phyloP scores from a whole-genome alignment of 1,140 invertebrate species.

The Macrocentrus cingulum region DNA sequence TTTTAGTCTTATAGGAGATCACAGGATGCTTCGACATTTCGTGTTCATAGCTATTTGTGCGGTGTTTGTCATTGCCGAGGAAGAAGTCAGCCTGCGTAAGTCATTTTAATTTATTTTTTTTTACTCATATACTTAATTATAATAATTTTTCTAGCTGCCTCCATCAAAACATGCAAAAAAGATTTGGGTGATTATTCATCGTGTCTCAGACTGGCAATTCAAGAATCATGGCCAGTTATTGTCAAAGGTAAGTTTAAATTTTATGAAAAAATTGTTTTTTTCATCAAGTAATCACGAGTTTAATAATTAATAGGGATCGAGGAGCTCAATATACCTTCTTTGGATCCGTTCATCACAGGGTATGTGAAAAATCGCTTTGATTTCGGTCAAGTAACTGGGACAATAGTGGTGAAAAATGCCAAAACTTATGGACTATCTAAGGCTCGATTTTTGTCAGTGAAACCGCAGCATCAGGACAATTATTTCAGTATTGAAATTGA shows the following conservation, averaged over 20 bases:
- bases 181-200: conserved; percentile 47
- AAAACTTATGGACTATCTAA: conserved; percentile 56
- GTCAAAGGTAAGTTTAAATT: conserved; percentile 41
- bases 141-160: conserved; percentile 28
- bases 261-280: too few species aligned
- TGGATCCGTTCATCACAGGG: conserved; percentile 60
- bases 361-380: conserved; percentile 53
- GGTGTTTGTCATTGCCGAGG: conserved; percentile 23
- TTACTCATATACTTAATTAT: neutral
- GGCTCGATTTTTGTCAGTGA: conserved; percentile 57
- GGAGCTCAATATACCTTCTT: conserved; percentile 52
- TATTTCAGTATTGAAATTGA: conserved; percentile 61
- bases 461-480: conserved; percentile 58
- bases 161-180: conserved; percentile 47
- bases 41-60: conserved; percentile 25
- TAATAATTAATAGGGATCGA: conserved; percentile 51
- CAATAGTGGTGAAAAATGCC: conserved; percentile 53
- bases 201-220: conserved; percentile 51
- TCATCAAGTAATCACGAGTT: too few species aligned
- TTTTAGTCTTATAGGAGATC: conserved; percentile 19
- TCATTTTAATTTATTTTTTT: conserved; percentile 21
- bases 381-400: conserved; percentile 56
- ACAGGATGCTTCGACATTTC: conserved; percentile 9
- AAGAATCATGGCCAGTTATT: conserved; percentile 53
- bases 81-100: conserved; percentile 47